Conservation (phyloP, 1,140 invertebrate genomes). For the Riptortus pedestris region DNA sequence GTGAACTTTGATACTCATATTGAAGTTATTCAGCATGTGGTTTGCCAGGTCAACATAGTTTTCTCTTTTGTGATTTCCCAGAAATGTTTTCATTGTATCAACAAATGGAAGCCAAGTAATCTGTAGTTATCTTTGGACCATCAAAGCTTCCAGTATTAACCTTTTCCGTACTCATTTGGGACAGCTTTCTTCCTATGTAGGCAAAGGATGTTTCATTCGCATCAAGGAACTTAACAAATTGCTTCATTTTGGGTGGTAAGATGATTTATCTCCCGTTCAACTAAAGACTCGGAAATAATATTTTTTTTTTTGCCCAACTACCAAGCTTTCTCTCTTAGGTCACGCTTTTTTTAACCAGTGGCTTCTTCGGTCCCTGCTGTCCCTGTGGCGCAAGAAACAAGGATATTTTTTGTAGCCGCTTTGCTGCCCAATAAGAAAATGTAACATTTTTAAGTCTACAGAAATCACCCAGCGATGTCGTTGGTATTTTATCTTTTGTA, state of each 20-base stretch:
- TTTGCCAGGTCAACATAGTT: too few species aligned
- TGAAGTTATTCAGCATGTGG: too few species aligned
- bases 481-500: slow-evolving; percentile 21
- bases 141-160: too few species aligned
- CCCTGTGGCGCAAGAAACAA: slow-evolving; percentile 35
- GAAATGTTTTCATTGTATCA: too few species aligned
- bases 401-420: slow-evolving; percentile 36
- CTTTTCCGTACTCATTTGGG: too few species aligned
- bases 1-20: too few species aligned
- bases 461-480: slow-evolving; percentile 30
- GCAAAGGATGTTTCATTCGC: background rate
- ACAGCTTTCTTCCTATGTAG: too few species aligned
- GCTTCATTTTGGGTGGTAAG: background rate
- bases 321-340: slow-evolving; percentile 20
- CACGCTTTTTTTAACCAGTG: slow-evolving; percentile 19
- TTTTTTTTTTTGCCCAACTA: slow-evolving; percentile 23
- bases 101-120: too few species aligned
- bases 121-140: too few species aligned
- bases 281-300: slow-evolving; percentile 15
- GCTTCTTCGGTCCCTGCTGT: slow-evolving; percentile 14
- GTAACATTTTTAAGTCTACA: slow-evolving; percentile 33
- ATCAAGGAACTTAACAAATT: background rate
- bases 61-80: too few species aligned
- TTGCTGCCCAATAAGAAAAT: slow-evolving; percentile 34
- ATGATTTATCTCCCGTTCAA: slow-evolving; percentile 20